These are phyloP conservation scores for Drosophila lacertosa DNA, from an alignment of 1,140 invertebrate genomes.

Conservation along the genomic window DNA sequence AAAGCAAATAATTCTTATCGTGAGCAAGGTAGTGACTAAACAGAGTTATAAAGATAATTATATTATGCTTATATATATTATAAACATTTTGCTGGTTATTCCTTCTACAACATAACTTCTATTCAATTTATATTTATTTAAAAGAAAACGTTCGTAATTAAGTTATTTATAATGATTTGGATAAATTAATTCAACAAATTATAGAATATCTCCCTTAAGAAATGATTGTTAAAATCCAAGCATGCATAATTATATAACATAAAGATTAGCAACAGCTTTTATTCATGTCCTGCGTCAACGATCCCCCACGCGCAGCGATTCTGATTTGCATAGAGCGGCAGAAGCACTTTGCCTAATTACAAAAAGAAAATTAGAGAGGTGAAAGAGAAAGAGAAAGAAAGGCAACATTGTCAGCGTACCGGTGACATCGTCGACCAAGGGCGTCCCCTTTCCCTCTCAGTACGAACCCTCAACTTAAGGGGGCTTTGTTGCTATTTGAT, in stretches of 20 bases:
- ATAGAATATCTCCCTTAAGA: no score
- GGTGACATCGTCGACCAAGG: not conserved
- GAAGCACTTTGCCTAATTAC: slow-evolving; percentile 18
- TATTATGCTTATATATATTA: no score
- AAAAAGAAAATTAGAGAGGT: not conserved
- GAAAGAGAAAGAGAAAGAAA: not conserved
- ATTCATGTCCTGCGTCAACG: not conserved
- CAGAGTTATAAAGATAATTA: no score
- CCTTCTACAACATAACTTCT: no score
- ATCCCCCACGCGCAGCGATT: not conserved
- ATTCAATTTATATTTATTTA: no score
- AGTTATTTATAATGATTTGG: no score
- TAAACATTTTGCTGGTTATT: no score
- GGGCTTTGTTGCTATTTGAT: slow-evolving; percentile 16
- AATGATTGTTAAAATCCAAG: no score
- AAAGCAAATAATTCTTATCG: no score
- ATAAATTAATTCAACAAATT: no score
- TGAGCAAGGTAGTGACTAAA: no score
- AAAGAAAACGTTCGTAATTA: no score
- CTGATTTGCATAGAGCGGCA: not conserved
- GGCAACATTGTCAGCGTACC: not conserved
- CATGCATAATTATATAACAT: not conserved
- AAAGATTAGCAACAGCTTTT: not conserved
- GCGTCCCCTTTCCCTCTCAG: not conserved
- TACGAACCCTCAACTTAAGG: not conserved